phyloP scores from a whole-genome alignment of 2,888 invertebrate species.

The Sphaerophoria taeniata region DNA sequence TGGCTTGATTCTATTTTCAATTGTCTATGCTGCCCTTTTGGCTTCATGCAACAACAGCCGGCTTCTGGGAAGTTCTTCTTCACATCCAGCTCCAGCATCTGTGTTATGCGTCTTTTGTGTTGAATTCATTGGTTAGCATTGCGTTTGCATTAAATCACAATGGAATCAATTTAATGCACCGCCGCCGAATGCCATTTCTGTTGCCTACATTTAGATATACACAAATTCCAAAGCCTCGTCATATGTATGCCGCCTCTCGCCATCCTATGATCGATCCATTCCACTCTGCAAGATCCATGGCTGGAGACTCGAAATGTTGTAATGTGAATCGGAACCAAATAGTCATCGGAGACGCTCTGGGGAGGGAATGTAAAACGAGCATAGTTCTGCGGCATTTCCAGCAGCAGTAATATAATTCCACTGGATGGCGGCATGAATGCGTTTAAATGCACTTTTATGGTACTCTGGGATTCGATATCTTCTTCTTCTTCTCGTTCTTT shows the following conservation, averaged over 20 bases:
- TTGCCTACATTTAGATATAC: conserved; percentile 28
- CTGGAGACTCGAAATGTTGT: conserved; percentile 63
- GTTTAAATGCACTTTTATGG: conserved; percentile 71
- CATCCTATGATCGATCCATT: not conserved
- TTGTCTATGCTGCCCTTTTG: conserved; percentile 55
- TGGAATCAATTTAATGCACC: conserved; percentile 71
- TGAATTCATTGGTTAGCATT: conserved; percentile 35
- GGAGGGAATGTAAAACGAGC: conserved; percentile 36
- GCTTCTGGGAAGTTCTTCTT: conserved; percentile 62
- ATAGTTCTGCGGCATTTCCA: conserved; percentile 16
- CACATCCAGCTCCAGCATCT: conserved; percentile 31
- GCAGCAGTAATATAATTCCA: not conserved
- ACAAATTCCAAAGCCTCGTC: conserved; percentile 71
- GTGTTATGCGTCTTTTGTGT: conserved; percentile 29
- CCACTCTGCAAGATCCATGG: conserved; percentile 14
- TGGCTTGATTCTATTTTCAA: conserved; percentile 68
- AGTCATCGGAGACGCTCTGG: conserved; percentile 7
- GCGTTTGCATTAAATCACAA: conserved; percentile 74
- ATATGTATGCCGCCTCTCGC: conserved; percentile 38
- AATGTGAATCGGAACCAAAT: conserved; percentile 56
- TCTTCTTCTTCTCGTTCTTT: conserved; percentile 4
- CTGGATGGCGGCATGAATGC: conserved; percentile 67
- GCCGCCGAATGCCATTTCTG: conserved; percentile 63
- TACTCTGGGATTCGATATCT: conserved; percentile 71
- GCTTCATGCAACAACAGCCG: conserved; percentile 1